Evolutionary conservation across 92 coral and sea anemone genomes (phyloP).

Genomic region (Phymanthus crucifer): DNA sequence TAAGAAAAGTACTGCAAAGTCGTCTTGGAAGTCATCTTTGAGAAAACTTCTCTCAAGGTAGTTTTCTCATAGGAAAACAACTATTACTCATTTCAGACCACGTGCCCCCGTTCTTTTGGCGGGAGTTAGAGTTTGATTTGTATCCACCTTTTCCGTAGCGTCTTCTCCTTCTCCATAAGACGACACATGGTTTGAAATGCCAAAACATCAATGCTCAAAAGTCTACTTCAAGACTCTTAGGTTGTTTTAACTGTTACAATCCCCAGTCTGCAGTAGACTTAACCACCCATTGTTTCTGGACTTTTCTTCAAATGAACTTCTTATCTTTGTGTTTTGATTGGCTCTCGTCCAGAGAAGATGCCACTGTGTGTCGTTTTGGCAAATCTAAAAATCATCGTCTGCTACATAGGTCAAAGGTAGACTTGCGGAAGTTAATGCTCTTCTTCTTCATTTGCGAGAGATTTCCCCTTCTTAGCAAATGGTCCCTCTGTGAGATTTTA

Average conservation of each 20-base stretch:
- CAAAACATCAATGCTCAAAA: too few relatives aligned
- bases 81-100: too few relatives aligned
- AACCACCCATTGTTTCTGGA: not conserved
- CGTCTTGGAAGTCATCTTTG: not conserved
- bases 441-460: not conserved
- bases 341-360: not conserved
- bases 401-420: not conserved
- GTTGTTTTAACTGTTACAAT: not conserved
- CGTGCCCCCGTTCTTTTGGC: too few relatives aligned
- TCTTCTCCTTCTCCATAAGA: too few relatives aligned
- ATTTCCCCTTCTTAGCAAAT: too few relatives aligned
- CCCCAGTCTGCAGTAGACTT: not conserved
- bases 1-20: not conserved
- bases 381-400: not conserved
- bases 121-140: too few relatives aligned
- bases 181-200: too few relatives aligned
- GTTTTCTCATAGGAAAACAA: not conserved
- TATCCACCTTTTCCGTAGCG: too few relatives aligned
- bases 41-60: not conserved
- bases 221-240: too few relatives aligned
- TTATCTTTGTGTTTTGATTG: not conserved
- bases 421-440: not conserved
- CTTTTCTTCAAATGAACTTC: not conserved
- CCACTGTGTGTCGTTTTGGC: not conserved
- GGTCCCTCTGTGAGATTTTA: too few relatives aligned